Conservation (phyloP, 1,140 invertebrate species). For the Drosophila nebulosa region DNA sequence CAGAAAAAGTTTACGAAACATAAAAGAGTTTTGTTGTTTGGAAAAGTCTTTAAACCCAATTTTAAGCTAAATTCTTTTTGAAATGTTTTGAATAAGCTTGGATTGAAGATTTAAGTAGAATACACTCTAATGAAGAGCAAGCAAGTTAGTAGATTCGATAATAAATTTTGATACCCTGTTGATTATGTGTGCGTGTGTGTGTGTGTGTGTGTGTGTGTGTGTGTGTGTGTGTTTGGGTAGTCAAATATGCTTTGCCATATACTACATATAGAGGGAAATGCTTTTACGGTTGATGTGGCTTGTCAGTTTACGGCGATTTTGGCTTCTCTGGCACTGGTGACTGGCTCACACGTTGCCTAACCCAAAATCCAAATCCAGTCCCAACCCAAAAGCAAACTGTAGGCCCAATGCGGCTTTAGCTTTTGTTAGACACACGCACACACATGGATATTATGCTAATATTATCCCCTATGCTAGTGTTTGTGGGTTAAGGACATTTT, state of each 20-base stretch:
- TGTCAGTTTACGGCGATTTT: constrained; percentile 35
- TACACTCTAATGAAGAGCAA: no score
- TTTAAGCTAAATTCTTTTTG: no score
- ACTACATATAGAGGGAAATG: neutral
- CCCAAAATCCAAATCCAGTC: constrained; percentile 7
- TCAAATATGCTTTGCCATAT: neutral
- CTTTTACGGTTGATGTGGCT: constrained; percentile 49
- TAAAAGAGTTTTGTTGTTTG: no score
- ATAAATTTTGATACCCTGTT: no score
- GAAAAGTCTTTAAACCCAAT: no score
- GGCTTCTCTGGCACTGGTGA: constrained; percentile 1
- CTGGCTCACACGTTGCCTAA: constrained; percentile 29
- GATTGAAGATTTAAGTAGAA: no score
- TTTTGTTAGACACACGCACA: constrained; percentile 42
- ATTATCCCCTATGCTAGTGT: constrained; percentile 56
- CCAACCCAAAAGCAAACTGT: constrained; percentile 17
- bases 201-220: no score
- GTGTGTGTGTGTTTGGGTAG: no score
- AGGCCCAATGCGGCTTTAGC: constrained; percentile 52
- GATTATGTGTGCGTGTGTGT: no score
- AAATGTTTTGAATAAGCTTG: no score
- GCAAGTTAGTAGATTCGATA: no score
- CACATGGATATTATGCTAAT: constrained; percentile 71
- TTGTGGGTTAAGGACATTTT: constrained; percentile 78
- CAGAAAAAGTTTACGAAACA: no score